Evolutionary conservation across 2,797 vertebrate genomes (phyloP).

Genomic region (Pangasius mekongensis): DNA sequence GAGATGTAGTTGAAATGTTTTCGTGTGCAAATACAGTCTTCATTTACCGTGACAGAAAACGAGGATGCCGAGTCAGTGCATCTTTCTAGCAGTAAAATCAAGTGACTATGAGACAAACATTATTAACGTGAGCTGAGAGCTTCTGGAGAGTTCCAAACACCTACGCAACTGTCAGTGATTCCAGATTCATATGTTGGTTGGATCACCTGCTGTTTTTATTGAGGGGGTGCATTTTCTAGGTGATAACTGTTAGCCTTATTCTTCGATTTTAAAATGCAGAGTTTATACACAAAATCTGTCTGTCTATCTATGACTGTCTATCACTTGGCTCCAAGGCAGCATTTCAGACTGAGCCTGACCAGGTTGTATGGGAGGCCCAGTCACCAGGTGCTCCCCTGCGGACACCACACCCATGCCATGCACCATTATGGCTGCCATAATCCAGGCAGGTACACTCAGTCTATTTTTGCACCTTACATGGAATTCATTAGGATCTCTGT

Average conservation of each 20-base stretch:
- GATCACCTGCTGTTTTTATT: neutral
- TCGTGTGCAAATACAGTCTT: neutral
- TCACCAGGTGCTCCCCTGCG: neutral
- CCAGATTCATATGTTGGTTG: neutral
- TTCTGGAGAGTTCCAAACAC: too few species aligned
- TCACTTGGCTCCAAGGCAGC: neutral
- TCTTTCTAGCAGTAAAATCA: neutral
- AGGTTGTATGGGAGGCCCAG: neutral
- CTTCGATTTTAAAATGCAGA: neutral
- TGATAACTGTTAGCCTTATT: neutral
- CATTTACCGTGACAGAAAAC: neutral
- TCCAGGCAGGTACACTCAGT: too few species aligned
- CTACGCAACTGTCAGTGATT: neutral
- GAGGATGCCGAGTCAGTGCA: neutral
- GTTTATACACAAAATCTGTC: neutral
- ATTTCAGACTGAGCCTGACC: neutral
- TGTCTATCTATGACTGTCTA: too few species aligned
- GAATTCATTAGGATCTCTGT: neutral
- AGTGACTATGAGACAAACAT: neutral
- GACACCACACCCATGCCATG: neutral
- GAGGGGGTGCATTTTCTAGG: neutral
- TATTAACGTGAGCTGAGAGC: too few species aligned
- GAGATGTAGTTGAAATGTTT: neutral
- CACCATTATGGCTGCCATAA: too few species aligned
- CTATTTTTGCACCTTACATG: too few species aligned